Percentiles rank a stretch among this genome's conserved stretches.
Conservation (phyloP, 30 jellyfish, hydroid and myxozoan genomes). For the Sanderia malayensis region DNA sequence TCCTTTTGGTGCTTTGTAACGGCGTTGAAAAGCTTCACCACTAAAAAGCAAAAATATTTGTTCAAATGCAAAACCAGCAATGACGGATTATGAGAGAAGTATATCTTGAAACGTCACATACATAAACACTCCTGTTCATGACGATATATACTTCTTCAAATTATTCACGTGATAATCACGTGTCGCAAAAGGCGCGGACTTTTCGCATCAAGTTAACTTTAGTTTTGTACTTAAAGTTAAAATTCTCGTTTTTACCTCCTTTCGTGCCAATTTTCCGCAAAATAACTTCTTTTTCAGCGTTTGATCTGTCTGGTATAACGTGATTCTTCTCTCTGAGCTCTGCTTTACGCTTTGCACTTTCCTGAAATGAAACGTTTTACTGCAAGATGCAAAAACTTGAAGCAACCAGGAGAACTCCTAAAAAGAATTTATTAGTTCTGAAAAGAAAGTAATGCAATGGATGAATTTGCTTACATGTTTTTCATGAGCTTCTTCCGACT, state of each 20-base stretch:
- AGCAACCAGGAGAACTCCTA: not conserved
- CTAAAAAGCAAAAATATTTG: no score
- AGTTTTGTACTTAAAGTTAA: no score
- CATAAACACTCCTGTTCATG: no score
- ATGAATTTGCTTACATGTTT: constrained; percentile 58
- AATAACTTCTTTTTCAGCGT: constrained; percentile 82
- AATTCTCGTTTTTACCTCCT: constrained; percentile 88
- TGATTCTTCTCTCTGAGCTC: constrained; percentile 79
- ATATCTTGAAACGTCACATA: no score
- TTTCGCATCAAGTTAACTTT: no score
- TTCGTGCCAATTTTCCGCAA: constrained; percentile 76
- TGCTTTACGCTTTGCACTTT: constrained; percentile 32
- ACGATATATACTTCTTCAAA: no score
- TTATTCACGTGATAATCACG: no score
- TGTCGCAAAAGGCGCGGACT: no score
- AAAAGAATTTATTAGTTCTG: not conserved
- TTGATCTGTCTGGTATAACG: constrained; percentile 82
- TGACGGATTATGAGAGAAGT: no score
- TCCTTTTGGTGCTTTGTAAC: constrained; percentile 92
- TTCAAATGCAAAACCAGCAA: no score
- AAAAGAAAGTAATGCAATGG: not conserved
- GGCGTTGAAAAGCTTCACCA: constrained; percentile 94
- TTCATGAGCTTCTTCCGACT: constrained; percentile 51
- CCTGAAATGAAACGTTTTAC: no score
- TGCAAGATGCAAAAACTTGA: no score